These are phyloP conservation scores for Apodemia duryi DNA, from an alignment of 2,888 invertebrate species.

Conservation along the genomic window DNA sequence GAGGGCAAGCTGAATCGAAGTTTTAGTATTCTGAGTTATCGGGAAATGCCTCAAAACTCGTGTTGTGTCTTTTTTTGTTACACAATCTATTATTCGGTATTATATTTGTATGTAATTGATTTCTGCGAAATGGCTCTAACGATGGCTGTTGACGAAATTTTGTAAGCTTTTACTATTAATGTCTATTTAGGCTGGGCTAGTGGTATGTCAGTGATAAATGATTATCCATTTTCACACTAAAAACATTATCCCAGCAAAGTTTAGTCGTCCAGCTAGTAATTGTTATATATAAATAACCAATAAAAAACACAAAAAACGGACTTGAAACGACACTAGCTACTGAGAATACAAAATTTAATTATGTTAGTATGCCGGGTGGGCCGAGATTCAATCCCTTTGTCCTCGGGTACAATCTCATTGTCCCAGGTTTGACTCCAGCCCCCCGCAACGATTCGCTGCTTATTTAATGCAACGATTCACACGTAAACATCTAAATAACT, in stretches of 20 bases:
- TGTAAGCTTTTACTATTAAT: too few relatives aligned
- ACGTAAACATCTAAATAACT: slow-evolving; percentile 79
- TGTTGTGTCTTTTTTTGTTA: too few relatives aligned
- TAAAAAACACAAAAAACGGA: slow-evolving; percentile 23
- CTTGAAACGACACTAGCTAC: slow-evolving; percentile 43
- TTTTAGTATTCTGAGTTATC: too few relatives aligned
- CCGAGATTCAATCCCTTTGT: slow-evolving; percentile 49
- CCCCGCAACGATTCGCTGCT: slow-evolving; percentile 73
- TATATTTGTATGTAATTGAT: too few relatives aligned
- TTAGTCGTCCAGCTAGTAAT: background rate
- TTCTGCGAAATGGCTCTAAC: too few relatives aligned
- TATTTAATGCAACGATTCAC: slow-evolving; percentile 79
- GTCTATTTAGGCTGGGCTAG: too few relatives aligned
- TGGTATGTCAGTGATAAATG: too few relatives aligned
- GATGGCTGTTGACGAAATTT: too few relatives aligned
- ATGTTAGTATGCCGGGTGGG: slow-evolving; percentile 57
- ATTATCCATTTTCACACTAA: too few relatives aligned
- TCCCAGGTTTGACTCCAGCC: slow-evolving; percentile 57
- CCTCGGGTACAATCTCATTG: slow-evolving; percentile 45
- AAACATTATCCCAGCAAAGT: background rate
- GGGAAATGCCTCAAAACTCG: too few relatives aligned
- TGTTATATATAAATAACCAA: background rate
- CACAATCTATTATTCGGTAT: too few relatives aligned
- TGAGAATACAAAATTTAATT: slow-evolving; percentile 69
- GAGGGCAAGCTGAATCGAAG: too few relatives aligned